A percentile compares a stretch with the other conserved stretches of the same genome.
Evolutionary conservation across 2,888 invertebrate genomes (phyloP).

Genomic region (Ischnus inquisitorius): DNA sequence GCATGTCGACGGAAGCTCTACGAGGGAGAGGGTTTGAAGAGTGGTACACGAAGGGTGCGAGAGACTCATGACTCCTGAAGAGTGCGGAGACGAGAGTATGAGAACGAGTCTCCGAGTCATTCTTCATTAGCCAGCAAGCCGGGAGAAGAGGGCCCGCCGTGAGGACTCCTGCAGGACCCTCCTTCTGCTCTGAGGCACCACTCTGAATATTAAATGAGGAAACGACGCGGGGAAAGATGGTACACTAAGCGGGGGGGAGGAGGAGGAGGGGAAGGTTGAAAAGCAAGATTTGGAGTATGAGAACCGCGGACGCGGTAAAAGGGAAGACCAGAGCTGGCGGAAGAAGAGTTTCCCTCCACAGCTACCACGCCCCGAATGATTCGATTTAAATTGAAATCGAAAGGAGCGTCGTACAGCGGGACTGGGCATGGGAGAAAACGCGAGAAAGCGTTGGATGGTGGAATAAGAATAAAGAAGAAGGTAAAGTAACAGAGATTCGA

Average conservation of each 20-base stretch:
- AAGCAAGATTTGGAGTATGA: constrained; percentile 36
- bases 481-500: constrained; percentile 57
- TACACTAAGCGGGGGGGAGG: constrained; percentile 15
- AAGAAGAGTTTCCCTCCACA: constrained; percentile 36
- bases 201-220: constrained; percentile 70
- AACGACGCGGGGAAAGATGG: constrained; percentile 58
- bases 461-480: constrained; percentile 33
- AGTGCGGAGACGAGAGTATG: constrained; percentile 42
- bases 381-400: constrained; percentile 75
- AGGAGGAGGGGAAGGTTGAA: constrained; percentile 32
- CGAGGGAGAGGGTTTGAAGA: constrained; percentile 24
- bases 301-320: constrained; percentile 27
- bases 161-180: constrained; percentile 49
- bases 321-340: constrained; percentile 32
- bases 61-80: constrained; percentile 63
- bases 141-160: constrained; percentile 42
- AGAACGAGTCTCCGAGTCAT: constrained; percentile 68
- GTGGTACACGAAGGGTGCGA: constrained; percentile 31
- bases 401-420: constrained; percentile 55
- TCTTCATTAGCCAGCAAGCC: constrained; percentile 71
- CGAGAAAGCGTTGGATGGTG: background rate
- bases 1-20: constrained; percentile 54
- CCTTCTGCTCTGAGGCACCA: constrained; percentile 58
- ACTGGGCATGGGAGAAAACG: background rate
- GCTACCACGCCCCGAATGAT: constrained; percentile 73